phyloP scores from a whole-genome alignment of 1,140 invertebrate species.

The Reticulitermes speratus region DNA sequence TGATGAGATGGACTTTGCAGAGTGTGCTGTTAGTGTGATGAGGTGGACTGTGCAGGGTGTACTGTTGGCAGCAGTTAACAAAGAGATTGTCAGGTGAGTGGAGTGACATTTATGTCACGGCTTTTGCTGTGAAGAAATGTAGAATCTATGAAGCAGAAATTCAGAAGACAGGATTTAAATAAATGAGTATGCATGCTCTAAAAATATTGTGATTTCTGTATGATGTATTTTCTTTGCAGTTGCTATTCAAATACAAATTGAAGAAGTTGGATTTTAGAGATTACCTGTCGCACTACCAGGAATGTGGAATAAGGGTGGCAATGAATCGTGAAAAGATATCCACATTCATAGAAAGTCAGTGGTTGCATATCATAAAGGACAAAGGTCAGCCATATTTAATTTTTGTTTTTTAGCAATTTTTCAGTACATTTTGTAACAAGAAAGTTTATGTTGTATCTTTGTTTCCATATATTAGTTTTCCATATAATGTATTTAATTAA shows the following conservation, averaged over 20 bases:
- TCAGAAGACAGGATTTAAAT: no score
- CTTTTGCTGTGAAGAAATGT: neutral
- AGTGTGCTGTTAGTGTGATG: no score
- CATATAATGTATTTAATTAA: no score
- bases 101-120: neutral
- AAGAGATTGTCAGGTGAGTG: no score
- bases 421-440: no score
- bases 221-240: neutral
- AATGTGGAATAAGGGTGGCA: neutral
- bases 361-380: conserved; percentile 43
- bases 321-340: neutral
- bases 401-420: neutral
- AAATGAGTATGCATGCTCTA: neutral
- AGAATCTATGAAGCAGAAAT: neutral
- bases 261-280: neutral
- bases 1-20: no score
- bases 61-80: no score
- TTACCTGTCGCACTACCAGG: neutral
- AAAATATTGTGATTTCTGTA: neutral
- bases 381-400: neutral
- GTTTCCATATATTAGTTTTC: no score
- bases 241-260: neutral
- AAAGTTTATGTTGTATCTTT: no score
- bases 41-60: no score
- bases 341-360: conserved; percentile 49